Base-by-base conservation (phyloP, 2,113 vertebrate species). In the Myotis yumanensis region DNA sequence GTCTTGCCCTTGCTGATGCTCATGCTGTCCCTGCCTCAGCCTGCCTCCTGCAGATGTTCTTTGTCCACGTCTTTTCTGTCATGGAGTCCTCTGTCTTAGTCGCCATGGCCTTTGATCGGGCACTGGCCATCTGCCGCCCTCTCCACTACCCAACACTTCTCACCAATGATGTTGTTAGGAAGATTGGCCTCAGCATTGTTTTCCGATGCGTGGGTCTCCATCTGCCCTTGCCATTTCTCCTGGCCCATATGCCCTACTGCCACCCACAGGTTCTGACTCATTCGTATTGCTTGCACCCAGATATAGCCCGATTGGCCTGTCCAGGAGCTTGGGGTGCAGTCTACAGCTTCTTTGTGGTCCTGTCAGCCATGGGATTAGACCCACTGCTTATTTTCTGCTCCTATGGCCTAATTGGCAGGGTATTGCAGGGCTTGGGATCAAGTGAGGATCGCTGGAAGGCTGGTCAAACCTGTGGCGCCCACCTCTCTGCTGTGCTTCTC, bases 11-110 rank as follows among this genome's bases (percentile, higher is more conserved):
- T 81, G 12, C 93, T 75, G 82, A 72, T 20, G 62, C 30, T 4
- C 93, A 86, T 2, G 48, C 76, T 17, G 32, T 97, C 64, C 68
- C 95, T 40, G 97, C 97, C 11, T 83, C 95, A 51, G 95, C 83
- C 30, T 98, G 97, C 66, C 96, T 98, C 81, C n/a, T 94, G 57
- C 98, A 97, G 88, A 97, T 98, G 97, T 98, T 98, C 91, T 97
- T 97, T 81, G 95, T 97, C 79, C 98, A 98, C 57, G 89, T 97
- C 0, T 97, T 93, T 92, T 96, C 97, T 0, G 89, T 97, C 0
- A 96, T 95, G 88, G 97, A 98, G 89, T 97, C 97, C 7, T 97
- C 97, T 37, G 80, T 95, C 79, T 96, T 98, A 30, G 93, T 98
- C 1, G 88, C 96, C 0, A 97, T 97, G 98, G 96, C 98, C 71